phyloP scores from a whole-genome alignment of 2,797 vertebrate species.

The Poecile montanus region DNA sequence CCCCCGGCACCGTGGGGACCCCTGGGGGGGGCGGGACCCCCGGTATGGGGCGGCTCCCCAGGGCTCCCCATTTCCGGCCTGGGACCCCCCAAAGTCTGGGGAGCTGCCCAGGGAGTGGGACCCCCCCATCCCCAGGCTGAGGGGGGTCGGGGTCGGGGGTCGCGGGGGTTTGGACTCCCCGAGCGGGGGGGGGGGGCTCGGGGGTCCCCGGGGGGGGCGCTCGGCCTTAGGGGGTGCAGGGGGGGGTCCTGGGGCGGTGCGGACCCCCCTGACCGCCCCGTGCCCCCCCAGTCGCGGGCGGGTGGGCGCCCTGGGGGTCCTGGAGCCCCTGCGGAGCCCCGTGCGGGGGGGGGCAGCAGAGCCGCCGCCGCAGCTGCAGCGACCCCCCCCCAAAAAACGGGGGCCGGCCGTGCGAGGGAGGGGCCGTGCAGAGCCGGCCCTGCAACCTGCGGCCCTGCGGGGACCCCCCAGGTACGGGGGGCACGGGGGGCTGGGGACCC shows the following conservation, averaged over 20 bases:
- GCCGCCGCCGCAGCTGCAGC: too few relatives aligned
- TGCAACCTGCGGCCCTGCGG: too few relatives aligned
- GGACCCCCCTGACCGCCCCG: not conserved
- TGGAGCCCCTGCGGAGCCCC: slow-evolving; percentile 74
- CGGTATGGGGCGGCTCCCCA: too few relatives aligned
- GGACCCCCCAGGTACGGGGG: too few relatives aligned
- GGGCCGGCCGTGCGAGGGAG: too few relatives aligned
- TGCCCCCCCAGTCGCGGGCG: slow-evolving; percentile 58
- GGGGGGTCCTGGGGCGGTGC: not conserved
- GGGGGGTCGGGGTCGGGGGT: not conserved
- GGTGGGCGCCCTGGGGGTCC: slow-evolving; percentile 83
- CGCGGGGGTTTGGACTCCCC: not conserved
- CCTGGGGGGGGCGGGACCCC: too few relatives aligned
- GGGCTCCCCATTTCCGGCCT: not conserved
- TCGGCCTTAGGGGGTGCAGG: not conserved
- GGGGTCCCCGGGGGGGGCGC: not conserved
- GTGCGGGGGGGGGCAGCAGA: too few relatives aligned
- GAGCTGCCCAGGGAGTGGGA: not conserved
- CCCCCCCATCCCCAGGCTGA: not conserved
- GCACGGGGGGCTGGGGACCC: too few relatives aligned
- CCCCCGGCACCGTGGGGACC: too few relatives aligned
- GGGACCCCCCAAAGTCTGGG: not conserved
- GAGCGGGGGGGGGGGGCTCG: too few relatives aligned
- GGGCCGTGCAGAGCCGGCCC: too few relatives aligned
- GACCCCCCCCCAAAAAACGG: too few relatives aligned